Evolutionary conservation across 2,888 invertebrate genomes (phyloP).

Genomic region (Prenolepis imparis): DNA sequence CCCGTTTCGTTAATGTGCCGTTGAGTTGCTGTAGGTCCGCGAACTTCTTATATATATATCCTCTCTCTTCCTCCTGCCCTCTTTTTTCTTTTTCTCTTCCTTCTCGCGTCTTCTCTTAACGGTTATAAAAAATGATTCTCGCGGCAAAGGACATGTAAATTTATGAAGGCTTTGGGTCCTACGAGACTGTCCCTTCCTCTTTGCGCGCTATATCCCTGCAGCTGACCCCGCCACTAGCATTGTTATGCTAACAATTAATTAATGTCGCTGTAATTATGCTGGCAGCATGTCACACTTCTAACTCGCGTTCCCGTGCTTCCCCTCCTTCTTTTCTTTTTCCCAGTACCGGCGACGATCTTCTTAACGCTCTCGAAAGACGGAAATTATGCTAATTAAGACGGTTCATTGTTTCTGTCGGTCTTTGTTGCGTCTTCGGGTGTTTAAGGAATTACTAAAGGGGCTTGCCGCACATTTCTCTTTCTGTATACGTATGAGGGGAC

Average conservation of each 20-base stretch:
- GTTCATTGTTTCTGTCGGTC: slow-evolving; percentile 24
- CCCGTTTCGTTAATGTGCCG: slow-evolving; percentile 76
- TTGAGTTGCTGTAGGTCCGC: slow-evolving; percentile 83
- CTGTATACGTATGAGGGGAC: slow-evolving; percentile 7
- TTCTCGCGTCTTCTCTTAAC: slow-evolving; percentile 75
- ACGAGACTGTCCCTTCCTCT: slow-evolving; percentile 59
- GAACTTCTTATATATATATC: slow-evolving; percentile 53
- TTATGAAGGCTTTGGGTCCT: slow-evolving; percentile 82
- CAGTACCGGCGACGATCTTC: slow-evolving; percentile 1
- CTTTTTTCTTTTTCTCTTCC: slow-evolving; percentile 48
- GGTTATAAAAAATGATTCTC: slow-evolving; percentile 85
- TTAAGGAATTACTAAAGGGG: slow-evolving; percentile 36
- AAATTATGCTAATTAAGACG: slow-evolving; percentile 65
- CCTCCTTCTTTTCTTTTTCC: neutral
- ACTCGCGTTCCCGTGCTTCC: neutral
- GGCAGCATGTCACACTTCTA: slow-evolving; percentile 62
- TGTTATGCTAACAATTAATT: slow-evolving; percentile 83
- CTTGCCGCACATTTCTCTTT: slow-evolving; percentile 32
- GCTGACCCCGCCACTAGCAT: slow-evolving; percentile 72
- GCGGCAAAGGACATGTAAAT: slow-evolving; percentile 85
- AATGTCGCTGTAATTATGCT: slow-evolving; percentile 81
- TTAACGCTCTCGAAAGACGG: slow-evolving; percentile 33
- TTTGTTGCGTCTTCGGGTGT: slow-evolving; percentile 36
- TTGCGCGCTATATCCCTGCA: slow-evolving; percentile 53
- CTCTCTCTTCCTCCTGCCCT: slow-evolving; percentile 55